phyloP scores from a whole-genome alignment of 2,797 vertebrate species.

The Helicolenus hilgendorfi region DNA sequence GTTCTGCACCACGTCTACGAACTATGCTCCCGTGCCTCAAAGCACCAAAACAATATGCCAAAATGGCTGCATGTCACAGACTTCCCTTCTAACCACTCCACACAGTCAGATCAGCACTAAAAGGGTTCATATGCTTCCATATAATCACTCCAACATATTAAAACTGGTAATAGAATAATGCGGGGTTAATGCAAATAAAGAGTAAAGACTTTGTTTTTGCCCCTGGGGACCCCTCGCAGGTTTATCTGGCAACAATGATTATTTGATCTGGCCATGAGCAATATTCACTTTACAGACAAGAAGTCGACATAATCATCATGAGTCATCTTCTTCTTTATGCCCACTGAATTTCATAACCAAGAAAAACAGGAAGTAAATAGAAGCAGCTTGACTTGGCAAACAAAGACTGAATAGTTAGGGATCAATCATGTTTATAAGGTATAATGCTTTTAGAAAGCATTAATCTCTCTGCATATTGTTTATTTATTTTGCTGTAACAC shows the following conservation, averaged over 20 bases:
- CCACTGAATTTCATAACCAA: not conserved
- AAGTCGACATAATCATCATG: not conserved
- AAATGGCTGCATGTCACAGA: not conserved
- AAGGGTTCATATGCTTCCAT: not conserved
- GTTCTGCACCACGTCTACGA: not conserved
- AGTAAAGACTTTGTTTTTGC: not conserved
- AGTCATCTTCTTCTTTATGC: not conserved
- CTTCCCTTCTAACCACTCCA: not conserved
- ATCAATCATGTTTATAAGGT: not conserved
- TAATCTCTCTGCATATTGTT: not conserved
- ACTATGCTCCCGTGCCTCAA: no score
- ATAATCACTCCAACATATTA: not conserved
- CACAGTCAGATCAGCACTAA: not conserved
- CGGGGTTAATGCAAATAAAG: not conserved
- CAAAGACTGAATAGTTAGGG: not conserved
- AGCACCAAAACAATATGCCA: not conserved
- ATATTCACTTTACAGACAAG: not conserved
- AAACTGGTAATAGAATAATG: not conserved
- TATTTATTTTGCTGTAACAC: not conserved
- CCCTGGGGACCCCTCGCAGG: not conserved
- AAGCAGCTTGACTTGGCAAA: not conserved
- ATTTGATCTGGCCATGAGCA: not conserved
- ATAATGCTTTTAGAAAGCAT: not conserved
- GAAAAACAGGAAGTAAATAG: not conserved
- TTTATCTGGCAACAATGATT: not conserved